Base-by-base conservation (phyloP, 2,888 invertebrate species). In the Fragum fragum region DNA sequence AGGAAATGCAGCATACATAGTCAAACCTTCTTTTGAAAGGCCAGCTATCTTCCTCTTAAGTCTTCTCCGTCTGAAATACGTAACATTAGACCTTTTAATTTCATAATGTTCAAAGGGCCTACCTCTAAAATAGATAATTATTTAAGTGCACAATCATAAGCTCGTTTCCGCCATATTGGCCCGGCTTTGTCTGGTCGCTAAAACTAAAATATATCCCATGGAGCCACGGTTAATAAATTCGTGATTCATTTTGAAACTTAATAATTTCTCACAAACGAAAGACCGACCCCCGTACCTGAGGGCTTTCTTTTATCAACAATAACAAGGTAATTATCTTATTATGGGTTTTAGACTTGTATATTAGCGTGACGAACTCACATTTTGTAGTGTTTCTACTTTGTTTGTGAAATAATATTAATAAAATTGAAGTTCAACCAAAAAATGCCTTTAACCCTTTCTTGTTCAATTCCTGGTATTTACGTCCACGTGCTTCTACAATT, bases 241-340 rank as follows among this genome's bases (percentile, higher is more conserved):
- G 16, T 66, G 39, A 66, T 66, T 66, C 66, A 66, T 42, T 66
- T 66, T 66, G 39, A 66, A 66, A 66, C 42, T 39, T 42, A 66
- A 66, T n/a, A 36, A 66, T 66, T 66, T 66, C 66, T 23, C 36
- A 66, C 66, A 66, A 66, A 66, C 42, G 42, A 26, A 66, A 36
- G 18, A n/a, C 39, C 36, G 66, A 36, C 66, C 36, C 42, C 42
- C 36, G 66, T 66, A 32, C 66, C n/a, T 42, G 66, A 66, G 66
- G 66, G 66, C 66, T 66, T 66, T 66, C 66, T 66, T 66, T 66
- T 66, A 66, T 66, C 66, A 66, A 66, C 66, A 66, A 66, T 66
- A 66, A 66, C 39, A 39, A 39, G 42, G 66, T 66, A 21, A 66
- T 66, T 66, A 66, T 66, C 66, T 39, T 66, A 66, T 66, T 66